Conservation (phyloP, 2,113 vertebrate species). For the Lophochroa leadbeateri region DNA sequence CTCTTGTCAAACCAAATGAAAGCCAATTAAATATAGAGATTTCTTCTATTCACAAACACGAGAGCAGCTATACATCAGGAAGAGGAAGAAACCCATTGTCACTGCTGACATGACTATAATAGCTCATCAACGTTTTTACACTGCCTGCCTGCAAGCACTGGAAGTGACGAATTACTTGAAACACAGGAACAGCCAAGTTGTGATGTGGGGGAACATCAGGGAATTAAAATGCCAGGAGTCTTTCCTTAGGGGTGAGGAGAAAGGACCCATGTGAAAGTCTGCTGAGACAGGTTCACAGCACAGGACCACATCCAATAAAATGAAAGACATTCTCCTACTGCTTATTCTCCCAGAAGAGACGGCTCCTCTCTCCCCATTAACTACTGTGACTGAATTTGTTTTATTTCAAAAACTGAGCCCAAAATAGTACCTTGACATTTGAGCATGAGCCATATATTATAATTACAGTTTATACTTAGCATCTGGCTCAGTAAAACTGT, state of each 20-base stretch:
- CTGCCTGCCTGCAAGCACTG: not conserved
- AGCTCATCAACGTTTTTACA: not conserved
- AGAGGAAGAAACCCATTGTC: not conserved
- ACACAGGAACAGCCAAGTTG: not conserved
- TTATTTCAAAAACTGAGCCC: slow-evolving; percentile 40
- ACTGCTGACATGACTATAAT: not conserved
- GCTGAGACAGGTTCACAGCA: not conserved
- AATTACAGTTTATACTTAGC: slow-evolving; percentile 61
- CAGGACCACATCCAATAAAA: not conserved
- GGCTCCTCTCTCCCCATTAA: slow-evolving; percentile 25
- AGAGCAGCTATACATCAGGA: not conserved
- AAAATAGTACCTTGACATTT: slow-evolving; percentile 67
- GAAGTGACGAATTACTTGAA: not conserved
- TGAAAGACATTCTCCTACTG: not conserved
- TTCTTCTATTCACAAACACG: not conserved
- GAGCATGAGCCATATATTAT: slow-evolving; percentile 52
- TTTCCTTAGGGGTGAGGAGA: not conserved
- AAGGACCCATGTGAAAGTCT: not conserved
- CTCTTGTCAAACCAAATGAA: not conserved
- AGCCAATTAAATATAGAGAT: not conserved
- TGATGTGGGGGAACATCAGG: not conserved
- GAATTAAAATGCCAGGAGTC: not conserved
- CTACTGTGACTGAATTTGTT: slow-evolving; percentile 14
- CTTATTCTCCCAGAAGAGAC: not conserved
- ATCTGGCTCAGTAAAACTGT: slow-evolving; percentile 27